Base-by-base conservation (phyloP, 2,888 invertebrate species). In the Drosophila crucigera region DNA sequence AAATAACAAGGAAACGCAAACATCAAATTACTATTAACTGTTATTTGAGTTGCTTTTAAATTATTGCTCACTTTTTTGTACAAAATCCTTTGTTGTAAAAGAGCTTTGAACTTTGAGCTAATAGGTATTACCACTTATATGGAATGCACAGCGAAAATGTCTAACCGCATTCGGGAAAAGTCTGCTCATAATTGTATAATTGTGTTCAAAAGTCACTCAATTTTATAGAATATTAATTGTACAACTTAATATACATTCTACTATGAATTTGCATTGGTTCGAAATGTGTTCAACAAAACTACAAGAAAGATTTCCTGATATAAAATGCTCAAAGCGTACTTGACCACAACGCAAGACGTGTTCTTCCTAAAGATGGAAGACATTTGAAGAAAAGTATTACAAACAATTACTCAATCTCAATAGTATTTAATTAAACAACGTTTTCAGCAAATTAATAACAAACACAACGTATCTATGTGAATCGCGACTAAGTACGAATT, bases 401-500 rank as follows among this genome's bases (percentile, higher is more conserved):
- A 75, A 54, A 60, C 70, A 56, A 66, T 79, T 76, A 76, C 58
- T 83, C 72, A 86, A 81, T 63, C 79, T 82, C 76, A 80, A 79
- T 84, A 83, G 77, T 72, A 77, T 72, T 83, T 60, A 83, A 76
- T 75, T 82, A 76, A 75, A 80, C 56, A 68, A 67, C 22, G 67
- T 80, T 85, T 89, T 69, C 80, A 74, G 63, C 73, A 83, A 83
- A 76, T 83, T 68, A 78, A 78, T 67, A 65, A 76, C 70, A 73
- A 77, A 76, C 73, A 71, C 69, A 80, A 82, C 73, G 75, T 80
- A 88, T 75, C 72, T 72, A 65, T 69, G 70, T 80, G 70, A 63
- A 81, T 89, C 78, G 78, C 78, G 83, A 88, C 85, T 90, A 83
- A 87, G 83, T 87, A 87, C 88, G 90, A 87, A 87, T 87, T 87